Evolutionary conservation across 2,888 invertebrate species (phyloP), one percentile per base, ranked within the genome.

Genomic region (Ennomos erosarius): DNA sequence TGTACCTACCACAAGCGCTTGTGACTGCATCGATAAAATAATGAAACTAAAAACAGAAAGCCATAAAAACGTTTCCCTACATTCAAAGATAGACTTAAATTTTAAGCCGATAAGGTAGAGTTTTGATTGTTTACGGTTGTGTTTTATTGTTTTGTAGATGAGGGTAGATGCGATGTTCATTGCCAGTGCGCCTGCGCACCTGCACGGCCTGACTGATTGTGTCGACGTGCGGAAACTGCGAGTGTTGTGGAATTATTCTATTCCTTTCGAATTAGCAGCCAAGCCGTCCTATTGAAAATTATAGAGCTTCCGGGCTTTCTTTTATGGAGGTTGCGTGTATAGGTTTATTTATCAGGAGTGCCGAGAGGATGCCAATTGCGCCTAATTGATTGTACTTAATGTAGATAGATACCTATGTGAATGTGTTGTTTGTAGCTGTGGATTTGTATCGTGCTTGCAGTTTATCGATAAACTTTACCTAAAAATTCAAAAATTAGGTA

Each of bases 11-110:
- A 47, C 53, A 38, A 44, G 47, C 51, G 36, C 48, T 35, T 40
- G 40, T 42, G 42, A 44, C 53, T 53, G 39, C 53, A 59, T 53
- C 58, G 58, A 59, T 59, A 42, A 49, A 59, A 59, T 53, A 59
- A 49, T 49, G 49, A 40, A 9, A 33, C 35, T 33, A 51, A 6
- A 47, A 42, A 36, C n/a, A 10, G 36, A 40, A 51, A 35, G 8
- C 10, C 10, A 26, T 39, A 53, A 38, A 43, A 48, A 11, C 34
- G 13, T 11, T 1, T 8, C 0, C 1, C 3, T 8, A 26, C 35
- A 49, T 39, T 9, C 26, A 9, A 53, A 53, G 44, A 1, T 26
- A 26, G 26, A 26, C 26, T 26, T 39, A n/a, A 12, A 53, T 16
- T 47, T 37, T 39, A 11, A 35, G 1, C 2, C 4, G 3, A 8